A percentile compares a stretch with the other conserved stretches of the same genome.
These are phyloP conservation scores for Epinephelus cyanopodus DNA, from an alignment of 2,113 vertebrate species.

Conservation along the genomic window DNA sequence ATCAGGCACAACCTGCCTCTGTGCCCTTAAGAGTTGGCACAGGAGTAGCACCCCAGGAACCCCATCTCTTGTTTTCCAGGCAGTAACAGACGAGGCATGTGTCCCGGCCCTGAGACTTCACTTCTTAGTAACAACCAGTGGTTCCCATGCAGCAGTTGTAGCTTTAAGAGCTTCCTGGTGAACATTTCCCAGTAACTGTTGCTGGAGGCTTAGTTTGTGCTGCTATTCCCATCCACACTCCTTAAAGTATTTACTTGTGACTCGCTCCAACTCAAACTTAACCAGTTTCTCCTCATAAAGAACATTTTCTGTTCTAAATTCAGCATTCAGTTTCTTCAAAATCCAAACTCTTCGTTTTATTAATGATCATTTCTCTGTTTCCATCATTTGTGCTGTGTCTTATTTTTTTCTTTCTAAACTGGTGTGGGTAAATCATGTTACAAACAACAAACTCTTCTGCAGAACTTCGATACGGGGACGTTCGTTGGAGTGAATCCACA, in stretches of 20 bases:
- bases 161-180: slow-evolving; percentile 23
- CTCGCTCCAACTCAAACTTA: slow-evolving; percentile 14
- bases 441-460: background rate
- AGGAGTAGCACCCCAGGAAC: too few relatives aligned
- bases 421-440: background rate
- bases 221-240: slow-evolving; percentile 67
- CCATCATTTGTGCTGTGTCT: background rate
- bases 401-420: slow-evolving; percentile 2
- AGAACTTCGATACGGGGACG: background rate
- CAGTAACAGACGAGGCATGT: too few relatives aligned
- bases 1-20: too few relatives aligned
- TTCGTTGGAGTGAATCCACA: slow-evolving; percentile 6
- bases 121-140: background rate
- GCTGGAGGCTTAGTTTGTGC: slow-evolving; percentile 64
- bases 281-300: background rate
- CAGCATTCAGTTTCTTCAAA: background rate
- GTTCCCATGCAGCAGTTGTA: background rate
- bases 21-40: too few relatives aligned
- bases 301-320: background rate
- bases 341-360: background rate
- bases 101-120: background rate
- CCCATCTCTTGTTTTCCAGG: too few relatives aligned
- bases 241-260: slow-evolving; percentile 58
- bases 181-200: slow-evolving; percentile 36
- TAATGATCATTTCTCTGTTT: background rate